Evolutionary conservation across 2,888 invertebrate species (phyloP).

Genomic region (Phoronis australis): DNA sequence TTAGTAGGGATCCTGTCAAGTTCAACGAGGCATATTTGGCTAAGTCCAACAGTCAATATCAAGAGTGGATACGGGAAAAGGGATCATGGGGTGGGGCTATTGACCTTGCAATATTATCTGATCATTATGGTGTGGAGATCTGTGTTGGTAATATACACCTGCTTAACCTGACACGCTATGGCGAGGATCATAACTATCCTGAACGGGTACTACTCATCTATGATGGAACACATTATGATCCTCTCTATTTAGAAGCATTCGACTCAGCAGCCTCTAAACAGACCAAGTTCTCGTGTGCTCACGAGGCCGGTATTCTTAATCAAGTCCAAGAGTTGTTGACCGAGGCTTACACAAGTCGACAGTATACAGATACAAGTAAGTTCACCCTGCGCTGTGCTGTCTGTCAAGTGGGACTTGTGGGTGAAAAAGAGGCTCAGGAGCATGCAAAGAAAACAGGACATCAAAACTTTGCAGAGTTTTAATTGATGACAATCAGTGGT

Average conservation of each 20-base stretch:
- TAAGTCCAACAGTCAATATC: conserved; percentile 75
- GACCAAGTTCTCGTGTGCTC: conserved; percentile 71
- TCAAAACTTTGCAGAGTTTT: too few species aligned
- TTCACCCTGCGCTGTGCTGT: conserved; percentile 77
- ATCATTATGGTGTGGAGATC: conserved; percentile 84
- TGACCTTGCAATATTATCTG: conserved; percentile 79
- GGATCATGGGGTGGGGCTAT: conserved; percentile 90
- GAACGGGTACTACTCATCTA: conserved; percentile 82
- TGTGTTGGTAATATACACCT: conserved; percentile 89
- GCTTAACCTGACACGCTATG: conserved; percentile 77
- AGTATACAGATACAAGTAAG: conserved; percentile 84
- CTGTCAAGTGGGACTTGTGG: conserved; percentile 72
- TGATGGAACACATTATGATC: conserved; percentile 95
- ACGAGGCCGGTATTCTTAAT: conserved; percentile 66
- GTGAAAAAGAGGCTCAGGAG: conserved; percentile 74
- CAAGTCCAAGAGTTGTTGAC: conserved; percentile 80
- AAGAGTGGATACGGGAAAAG: conserved; percentile 80
- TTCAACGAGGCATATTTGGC: conserved; percentile 79
- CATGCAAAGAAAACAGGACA: conserved; percentile 84
- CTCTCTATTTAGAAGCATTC: conserved; percentile 74
- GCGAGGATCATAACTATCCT: conserved; percentile 82
- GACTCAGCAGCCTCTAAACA: conserved; percentile 53
- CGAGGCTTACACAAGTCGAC: conserved; percentile 82
- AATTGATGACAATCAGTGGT: too few species aligned
- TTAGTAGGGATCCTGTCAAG: conserved; percentile 68